Evolutionary conservation across 2,113 vertebrate genomes (phyloP), one percentile per base, ranked within the genome.

Genomic region (Lutjanus erythropterus): DNA sequence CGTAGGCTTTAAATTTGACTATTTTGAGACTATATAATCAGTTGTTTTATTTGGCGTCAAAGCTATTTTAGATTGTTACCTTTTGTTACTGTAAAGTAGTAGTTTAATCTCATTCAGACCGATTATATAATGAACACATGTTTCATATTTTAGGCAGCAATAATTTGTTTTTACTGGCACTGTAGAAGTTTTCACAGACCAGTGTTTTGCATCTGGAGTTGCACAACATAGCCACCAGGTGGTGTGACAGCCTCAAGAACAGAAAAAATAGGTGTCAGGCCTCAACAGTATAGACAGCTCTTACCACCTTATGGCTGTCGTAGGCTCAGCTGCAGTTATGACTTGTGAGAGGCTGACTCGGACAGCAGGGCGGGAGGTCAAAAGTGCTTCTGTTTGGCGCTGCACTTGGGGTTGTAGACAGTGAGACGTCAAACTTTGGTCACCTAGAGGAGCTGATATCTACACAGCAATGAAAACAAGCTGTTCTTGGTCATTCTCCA

Each of bases 241-340:
- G 93, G 92, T 42, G 62, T 25, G 11, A 68, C 50, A 82, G 75
- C 71, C 75, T 85, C 35, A 88, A 37, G 65, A 86, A 89, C 64
- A 50, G 60, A 74, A 42, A 21, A 27, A 1, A 0, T n/a, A 27
- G 4, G 8, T 9, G 1, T 41, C n/a, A 21, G 35, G 61, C 23
- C 42, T 66, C 15, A 56, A 37, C 19, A 41, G 44, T 33, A n/a
- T 25, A 65, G 67, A 61, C 53, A 14, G 42, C 56, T 74, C 39
- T 56, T 23, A 25, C 53, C 25, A 31, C 52, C 50, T 60, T 60
- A 49, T 62, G 47, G 33, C 58, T 72, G 49, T 75, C 46, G 78
- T 58, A 52, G 35, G 29, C 25, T 39, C 53, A 71, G 41, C 65
- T 68, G 59, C 56, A 74, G 12, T 53, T 41, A 76, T 82, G 85